Evolutionary conservation across 2,797 vertebrate species (phyloP).

Genomic region (Bradypus variegatus): DNA sequence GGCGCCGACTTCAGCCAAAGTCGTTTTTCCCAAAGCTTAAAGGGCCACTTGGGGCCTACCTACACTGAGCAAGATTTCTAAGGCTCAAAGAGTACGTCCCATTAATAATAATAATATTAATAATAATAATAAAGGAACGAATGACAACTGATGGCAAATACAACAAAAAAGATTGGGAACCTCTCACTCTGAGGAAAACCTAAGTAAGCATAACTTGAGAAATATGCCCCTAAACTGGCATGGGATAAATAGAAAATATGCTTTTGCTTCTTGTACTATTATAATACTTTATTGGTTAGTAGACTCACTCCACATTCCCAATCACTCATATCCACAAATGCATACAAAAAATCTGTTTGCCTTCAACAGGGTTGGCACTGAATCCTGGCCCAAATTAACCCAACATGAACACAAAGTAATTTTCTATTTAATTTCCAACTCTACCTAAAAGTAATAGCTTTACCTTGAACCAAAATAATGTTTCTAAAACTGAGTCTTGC

Average conservation of each 20-base stretch:
- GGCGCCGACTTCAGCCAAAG: background rate
- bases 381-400: background rate
- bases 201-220: conserved; percentile 26
- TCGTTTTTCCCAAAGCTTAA: conserved; percentile 29
- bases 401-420: background rate
- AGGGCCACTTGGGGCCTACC: conserved; percentile 18
- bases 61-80: conserved; percentile 28
- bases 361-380: background rate
- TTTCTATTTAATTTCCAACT: background rate
- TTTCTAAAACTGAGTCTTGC: background rate
- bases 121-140: background rate
- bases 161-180: background rate
- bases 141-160: conserved; percentile 33
- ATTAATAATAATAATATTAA: conserved; percentile 14
- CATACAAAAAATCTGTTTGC: background rate
- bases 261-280: background rate
- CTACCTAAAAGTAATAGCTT: background rate
- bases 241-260: background rate
- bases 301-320: background rate
- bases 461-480: conserved; percentile 30
- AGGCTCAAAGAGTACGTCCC: conserved; percentile 2
- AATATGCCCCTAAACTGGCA: background rate
- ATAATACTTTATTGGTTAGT: background rate
- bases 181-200: conserved; percentile 8
- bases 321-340: background rate